Base-by-base conservation (phyloP, 1,140 invertebrate genomes). In the Drosophila sproati region DNA sequence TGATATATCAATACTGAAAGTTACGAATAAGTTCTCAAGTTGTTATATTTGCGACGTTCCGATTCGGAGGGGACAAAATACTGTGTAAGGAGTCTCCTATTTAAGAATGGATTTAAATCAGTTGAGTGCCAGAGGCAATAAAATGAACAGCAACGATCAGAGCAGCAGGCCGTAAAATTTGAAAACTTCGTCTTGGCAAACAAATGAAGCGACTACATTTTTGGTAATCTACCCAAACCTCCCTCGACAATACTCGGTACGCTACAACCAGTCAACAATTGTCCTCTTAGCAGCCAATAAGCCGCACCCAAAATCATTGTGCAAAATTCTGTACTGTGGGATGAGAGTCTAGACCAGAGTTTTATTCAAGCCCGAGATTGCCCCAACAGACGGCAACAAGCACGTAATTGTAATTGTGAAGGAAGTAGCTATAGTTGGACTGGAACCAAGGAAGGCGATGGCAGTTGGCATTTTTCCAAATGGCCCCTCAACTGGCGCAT, bases 271-370 rank as follows among this genome's bases (percentile, higher is more conserved):
- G 43, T 47, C 52, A 63, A 45, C 59, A 71, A 71, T 71, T 82
- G 80, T 78, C 66, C 66, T 66, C 45, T 82, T 82, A 75, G 75
- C 80, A 82, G 79, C 60, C 74, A 78, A 82, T 82, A 82, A 78
- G 64, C 55, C 60, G 28, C 73, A 54, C 60, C 74, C 57, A 29
- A 51, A 62, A 73, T 51, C 63, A 61, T 60, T 52, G 48, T 55
- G 54, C 20, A 43, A 61, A 60, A 73, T 45, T 51, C 10, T 41
- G 51, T 45, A 39, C 32, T 51, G 31, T 57, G 72, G 68, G 28
- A 69, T 62, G 45, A 71, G 63, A 66, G 54, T 77, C 72, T 55
- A 51, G n/a, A 52, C 29, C 51, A 57, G 70, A 74, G 66, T 85
- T 85, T 80, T 85, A 85, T 85, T 85, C 64, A 50, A 48, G 52